Base-by-base conservation (phyloP, 2,113 vertebrate species). In the Cairina moschata region DNA sequence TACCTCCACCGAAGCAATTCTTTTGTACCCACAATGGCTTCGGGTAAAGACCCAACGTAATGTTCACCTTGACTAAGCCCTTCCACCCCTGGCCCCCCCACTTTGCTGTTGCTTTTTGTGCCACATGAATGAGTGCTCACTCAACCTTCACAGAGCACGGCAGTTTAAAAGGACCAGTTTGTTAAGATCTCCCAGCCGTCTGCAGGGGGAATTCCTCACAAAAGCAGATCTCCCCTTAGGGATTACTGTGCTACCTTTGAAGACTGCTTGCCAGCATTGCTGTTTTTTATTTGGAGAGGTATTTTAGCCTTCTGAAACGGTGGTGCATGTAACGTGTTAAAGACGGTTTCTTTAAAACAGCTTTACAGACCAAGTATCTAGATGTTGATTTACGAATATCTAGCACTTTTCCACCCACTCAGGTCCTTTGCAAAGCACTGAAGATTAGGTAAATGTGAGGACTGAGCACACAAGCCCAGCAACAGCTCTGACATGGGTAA, bases 271-370 rank as follows among this genome's bases (percentile, higher is more conserved):
- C 78, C 93, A 94, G 67, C 50, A 44, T 90, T 83, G 94, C 90
- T 96, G 95, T 77, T 92, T 95, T 96, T 93, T 92, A 96, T 92
- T 93, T 89, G 91, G 77, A 73, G 91, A 92, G 76, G 88, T 95
- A 89, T 94, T 97, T 86, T 54, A 90, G 71, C 76, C 86, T n/a
- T 67, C 74, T 84, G 84, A 93, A 90, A 90, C 75, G 68, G 63
- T 0, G 2, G 77, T 68, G 54, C 54, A 56, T 65, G 14, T 75
- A 60, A 66, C 3, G 0, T 0, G 0, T 72, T 62, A 55, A 0
- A 11, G 63, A 63, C 38, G 23, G 54, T 71, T 72, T 23, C 0
- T 1, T 55, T 76, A 29, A 56, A 94, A 50, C 34, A 69, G 54
- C 44, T 48, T 80, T 56, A 58, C 38, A 18, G 22, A 54, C 58